Evolutionary conservation across 2,113 vertebrate genomes (phyloP), one percentile per base, ranked within the genome.

Genomic region (Colius striatus): DNA sequence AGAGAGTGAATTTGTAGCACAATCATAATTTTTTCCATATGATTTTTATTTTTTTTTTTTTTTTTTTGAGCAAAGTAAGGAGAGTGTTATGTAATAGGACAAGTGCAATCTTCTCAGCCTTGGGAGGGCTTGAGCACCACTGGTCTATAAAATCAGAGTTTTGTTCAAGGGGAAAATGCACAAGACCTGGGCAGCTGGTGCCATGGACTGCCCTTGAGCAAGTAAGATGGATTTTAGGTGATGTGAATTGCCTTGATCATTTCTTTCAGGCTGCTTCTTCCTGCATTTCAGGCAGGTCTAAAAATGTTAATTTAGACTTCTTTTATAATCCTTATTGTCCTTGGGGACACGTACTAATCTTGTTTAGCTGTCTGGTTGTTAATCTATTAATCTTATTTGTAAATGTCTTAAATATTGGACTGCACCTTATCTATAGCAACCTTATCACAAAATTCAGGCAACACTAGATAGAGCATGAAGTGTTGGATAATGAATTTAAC

Each of bases 361-460:
- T 72, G 8, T 74, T 92, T 78, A 83, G 68, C 72, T 77, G 51
- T 70, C 75, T 86, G 88, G 27, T 60, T 78, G 55, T 47, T 88
- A 86, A 94, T 95, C 95, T 94, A 84, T 94, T 94, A 86, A 96
- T 95, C 88, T 77, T 71, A 77, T 86, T 97, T 89, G 86, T 84
- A 92, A 93, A 95, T 48, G 88, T 80, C 61, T 92, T 86, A 62
- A 72, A 92, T 94, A 90, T 92, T 80, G 83, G 79, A 63, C 29
- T 77, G 51, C 23, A 36, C 36, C 53, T 96, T 95, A 95, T 92
- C 92, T 94, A 12, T 66, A 76, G 66, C 36, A 84, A n/a, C 72
- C 65, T 96, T 96, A 96, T 95, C 86, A 89, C 79, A 93, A 74
- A 70, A 81, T 58, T 90, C 86, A 55, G 75, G 60, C 60, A 74